Evolutionary conservation across 64 coral and sea anemone species (phyloP).

Genomic region (Porites australiensis): DNA sequence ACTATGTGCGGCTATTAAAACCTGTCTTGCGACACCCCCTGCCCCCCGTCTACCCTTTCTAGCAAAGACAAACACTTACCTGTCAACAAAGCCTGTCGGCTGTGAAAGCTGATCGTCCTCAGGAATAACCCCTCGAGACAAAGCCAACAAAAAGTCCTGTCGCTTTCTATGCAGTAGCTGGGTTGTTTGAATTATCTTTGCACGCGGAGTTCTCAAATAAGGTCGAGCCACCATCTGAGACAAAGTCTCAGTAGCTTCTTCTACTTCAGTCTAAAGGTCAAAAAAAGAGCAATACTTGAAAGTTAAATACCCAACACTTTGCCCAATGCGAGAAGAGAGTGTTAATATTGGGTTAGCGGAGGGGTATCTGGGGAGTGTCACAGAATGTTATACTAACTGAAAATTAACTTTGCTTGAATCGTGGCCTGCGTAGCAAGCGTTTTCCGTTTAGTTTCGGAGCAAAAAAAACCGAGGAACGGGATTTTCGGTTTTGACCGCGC

Average conservation of each 20-base stretch:
- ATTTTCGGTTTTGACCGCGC: too few species aligned
- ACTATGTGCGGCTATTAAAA: too few species aligned
- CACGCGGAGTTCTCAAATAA: constrained; percentile 89
- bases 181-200: constrained; percentile 86
- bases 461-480: too few species aligned
- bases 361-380: too few species aligned
- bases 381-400: too few species aligned
- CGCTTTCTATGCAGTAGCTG: constrained; percentile 78
- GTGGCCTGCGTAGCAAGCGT: too few species aligned
- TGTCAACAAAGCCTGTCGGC: neutral
- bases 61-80: constrained; percentile 7
- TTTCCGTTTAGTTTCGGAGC: too few species aligned
- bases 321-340: too few species aligned
- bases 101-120: constrained; percentile 73
- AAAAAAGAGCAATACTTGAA: neutral
- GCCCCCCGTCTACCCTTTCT: neutral
- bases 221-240: constrained; percentile 98
- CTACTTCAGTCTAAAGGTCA: constrained; percentile 81
- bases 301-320: neutral
- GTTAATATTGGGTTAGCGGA: too few species aligned
- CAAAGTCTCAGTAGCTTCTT: constrained; percentile 89
- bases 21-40: neutral
- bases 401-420: too few species aligned
- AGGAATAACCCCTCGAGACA: constrained; percentile 91
- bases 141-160: constrained; percentile 85